Base-by-base conservation (phyloP, 2,113 vertebrate genomes). In the Seriola dumerili region DNA sequence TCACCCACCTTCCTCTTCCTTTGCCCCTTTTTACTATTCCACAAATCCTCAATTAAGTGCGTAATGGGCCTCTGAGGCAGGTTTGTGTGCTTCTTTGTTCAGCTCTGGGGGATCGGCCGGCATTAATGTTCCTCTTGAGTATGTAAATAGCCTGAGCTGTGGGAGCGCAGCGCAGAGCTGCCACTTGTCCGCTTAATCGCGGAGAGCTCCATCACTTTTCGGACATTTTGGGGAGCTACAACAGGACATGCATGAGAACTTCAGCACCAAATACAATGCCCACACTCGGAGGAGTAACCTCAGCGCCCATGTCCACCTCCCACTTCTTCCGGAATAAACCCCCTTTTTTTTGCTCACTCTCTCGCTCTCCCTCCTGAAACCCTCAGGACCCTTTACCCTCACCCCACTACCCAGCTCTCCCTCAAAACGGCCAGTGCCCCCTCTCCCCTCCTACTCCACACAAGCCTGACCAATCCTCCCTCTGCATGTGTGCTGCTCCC, bases 111-210 rank as follows among this genome's bases (percentile, higher is more conserved):
- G 78, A 91, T 91, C 87, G 85, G 71, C 63, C 36, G 78, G 86
- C 90, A 91, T 95, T 95, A 94, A 94, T 93, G 92, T 92, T 89
- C 85, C 93, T 91, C 93, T 94, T 92, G 89, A 92, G 91, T 89
- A 88, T 92, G 93, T 92, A 93, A 95, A 95, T 91, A 89, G 87
- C 85, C 48, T 8, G 82, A 88, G 92, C 93, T 94, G 93, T 95
- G 94, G 94, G 94, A 95, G 95, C 88, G 84, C 80, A 38, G 91
- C 84, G 90, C 87, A 1, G 89, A 93, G 90, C 86, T 93, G 93
- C 91, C 90, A 93, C 90, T 93, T 92, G 91, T 90, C 87, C 63
- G 89, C 91, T 94, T 92, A 91, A 94, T 94, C 89, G 76, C 38
- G 25, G 81, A 85, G 88, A 85, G 90, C 91, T 95, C 92, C 93